Conservation (phyloP, 1,140 invertebrate genomes). For the Pinna nobilis region DNA sequence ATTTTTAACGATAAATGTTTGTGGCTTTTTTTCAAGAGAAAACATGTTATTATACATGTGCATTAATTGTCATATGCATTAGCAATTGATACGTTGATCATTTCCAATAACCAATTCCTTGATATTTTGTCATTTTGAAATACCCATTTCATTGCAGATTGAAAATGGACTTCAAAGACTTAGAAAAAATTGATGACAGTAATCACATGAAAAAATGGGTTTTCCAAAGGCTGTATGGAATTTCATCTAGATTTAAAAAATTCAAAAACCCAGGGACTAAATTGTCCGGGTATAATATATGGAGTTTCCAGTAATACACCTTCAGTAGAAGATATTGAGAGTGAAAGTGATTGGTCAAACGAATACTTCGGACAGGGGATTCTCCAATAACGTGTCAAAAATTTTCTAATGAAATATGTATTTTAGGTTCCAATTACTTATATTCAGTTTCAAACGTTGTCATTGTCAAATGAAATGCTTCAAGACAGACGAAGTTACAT, state of each 20-base stretch:
- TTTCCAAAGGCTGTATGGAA: neutral
- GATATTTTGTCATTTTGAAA: too few relatives aligned
- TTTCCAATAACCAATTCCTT: too few relatives aligned
- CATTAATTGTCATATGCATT: too few relatives aligned
- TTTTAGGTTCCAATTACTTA: neutral
- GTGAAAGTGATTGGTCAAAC: too few relatives aligned
- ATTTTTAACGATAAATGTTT: too few relatives aligned
- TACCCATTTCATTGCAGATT: too few relatives aligned
- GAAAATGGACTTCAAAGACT: neutral
- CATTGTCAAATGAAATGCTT: neutral
- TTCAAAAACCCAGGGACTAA: neutral
- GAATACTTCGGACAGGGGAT: too few relatives aligned
- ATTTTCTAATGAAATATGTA: neutral
- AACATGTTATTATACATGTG: too few relatives aligned
- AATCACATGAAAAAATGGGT: neutral
- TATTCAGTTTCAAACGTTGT: slow-evolving; percentile 7
- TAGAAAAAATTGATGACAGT: neutral
- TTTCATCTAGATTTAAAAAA: neutral
- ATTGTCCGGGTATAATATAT: neutral
- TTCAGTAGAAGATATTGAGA: neutral
- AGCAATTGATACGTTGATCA: too few relatives aligned
- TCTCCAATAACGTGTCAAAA: too few relatives aligned
- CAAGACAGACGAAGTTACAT: neutral
- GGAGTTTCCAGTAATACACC: neutral
- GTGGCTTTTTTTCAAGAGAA: too few relatives aligned